Evolutionary conservation across 1,140 invertebrate species (phyloP).

Genomic region (Mactra quadrangularis): DNA sequence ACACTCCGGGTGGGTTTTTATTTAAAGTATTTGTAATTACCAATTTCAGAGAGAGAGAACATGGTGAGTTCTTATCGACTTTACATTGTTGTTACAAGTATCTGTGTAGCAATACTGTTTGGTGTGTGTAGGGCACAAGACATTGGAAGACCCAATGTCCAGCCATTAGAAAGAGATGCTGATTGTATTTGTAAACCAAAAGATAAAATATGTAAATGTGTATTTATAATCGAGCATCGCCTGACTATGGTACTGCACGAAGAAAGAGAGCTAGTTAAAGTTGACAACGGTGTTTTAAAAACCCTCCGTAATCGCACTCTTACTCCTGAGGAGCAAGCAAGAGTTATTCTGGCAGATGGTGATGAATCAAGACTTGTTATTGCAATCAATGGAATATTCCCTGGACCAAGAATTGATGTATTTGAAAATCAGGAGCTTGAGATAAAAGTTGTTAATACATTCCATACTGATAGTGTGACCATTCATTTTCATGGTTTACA

Average conservation of each 20-base stretch:
- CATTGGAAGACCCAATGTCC: neutral
- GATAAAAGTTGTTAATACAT: slow-evolving; percentile 92
- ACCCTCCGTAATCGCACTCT: neutral
- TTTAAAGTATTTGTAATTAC: no score
- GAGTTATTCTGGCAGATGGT: slow-evolving; percentile 73
- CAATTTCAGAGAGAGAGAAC: no score
- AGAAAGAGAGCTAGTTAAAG: slow-evolving; percentile 22
- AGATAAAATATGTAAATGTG: neutral
- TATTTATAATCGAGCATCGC: slow-evolving; percentile 20
- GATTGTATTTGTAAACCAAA: slow-evolving; percentile 18
- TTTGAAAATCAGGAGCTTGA: slow-evolving; percentile 93
- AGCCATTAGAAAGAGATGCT: neutral
- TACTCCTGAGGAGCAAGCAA: neutral
- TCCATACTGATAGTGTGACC: slow-evolving; percentile 87
- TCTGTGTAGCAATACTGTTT: no score
- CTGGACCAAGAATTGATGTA: slow-evolving; percentile 86
- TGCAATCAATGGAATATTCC: slow-evolving; percentile 72
- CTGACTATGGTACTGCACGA: slow-evolving; percentile 41
- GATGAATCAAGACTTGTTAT: slow-evolving; percentile 66
- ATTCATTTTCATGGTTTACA: slow-evolving; percentile 93
- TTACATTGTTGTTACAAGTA: no score
- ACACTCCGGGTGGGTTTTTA: no score
- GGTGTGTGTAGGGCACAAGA: neutral
- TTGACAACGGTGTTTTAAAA: neutral
- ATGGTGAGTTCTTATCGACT: no score